phyloP scores from a whole-genome alignment of 2,888 invertebrate genomes.

The Glyphotaelius pellucidus region DNA sequence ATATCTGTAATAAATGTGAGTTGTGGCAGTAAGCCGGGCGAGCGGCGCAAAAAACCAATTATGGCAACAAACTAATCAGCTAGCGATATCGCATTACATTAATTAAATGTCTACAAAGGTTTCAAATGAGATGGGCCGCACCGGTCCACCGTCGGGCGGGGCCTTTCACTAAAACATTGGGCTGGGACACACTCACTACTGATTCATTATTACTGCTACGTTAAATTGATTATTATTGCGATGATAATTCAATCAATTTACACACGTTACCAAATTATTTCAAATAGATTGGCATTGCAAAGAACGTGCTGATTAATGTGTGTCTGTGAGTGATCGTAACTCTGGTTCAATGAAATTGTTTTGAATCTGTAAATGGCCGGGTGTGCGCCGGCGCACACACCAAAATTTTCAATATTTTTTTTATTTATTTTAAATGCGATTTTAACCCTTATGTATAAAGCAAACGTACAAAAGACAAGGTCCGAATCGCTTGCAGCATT shows the following conservation, averaged over 20 bases:
- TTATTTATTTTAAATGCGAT: no score
- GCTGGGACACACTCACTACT: neutral
- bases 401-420: no score
- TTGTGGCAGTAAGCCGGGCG: conserved; percentile 40
- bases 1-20: conserved; percentile 45
- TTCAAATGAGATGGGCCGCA: conserved; percentile 55
- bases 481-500: no score
- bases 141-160: neutral
- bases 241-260: neutral
- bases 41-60: conserved; percentile 63
- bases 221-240: neutral
- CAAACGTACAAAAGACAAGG: no score
- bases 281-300: no score
- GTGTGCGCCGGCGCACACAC: no score
- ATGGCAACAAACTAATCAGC: conserved; percentile 64
- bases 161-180: conserved; percentile 11
- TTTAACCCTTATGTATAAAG: no score
- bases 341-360: no score
- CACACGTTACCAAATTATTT: no score
- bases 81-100: conserved; percentile 64
- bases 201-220: neutral
- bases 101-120: conserved; percentile 65
- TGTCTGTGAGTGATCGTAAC: no score
- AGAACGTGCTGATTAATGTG: no score
- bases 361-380: no score